Evolutionary conservation across 2,888 invertebrate species (phyloP).

Genomic region (Cyaniris semiargus): DNA sequence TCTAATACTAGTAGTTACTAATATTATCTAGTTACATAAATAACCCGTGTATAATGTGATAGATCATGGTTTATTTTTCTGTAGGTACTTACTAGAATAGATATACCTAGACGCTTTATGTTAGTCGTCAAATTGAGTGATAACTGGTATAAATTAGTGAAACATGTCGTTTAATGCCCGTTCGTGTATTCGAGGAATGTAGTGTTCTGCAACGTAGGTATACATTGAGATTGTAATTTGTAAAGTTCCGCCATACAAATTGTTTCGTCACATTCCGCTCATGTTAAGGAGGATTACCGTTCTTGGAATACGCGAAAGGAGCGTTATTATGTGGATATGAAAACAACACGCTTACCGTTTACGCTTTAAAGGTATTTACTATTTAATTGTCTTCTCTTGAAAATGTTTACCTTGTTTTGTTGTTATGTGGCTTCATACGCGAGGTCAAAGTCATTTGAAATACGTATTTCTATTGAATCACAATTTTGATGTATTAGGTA

Average conservation of each 20-base stretch:
- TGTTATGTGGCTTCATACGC: constrained; percentile 35
- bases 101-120: constrained; percentile 13
- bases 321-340: neutral
- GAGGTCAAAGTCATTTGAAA: constrained; percentile 28
- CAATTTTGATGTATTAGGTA: constrained; percentile 27
- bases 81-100: constrained; percentile 18
- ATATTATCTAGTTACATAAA: constrained; percentile 3
- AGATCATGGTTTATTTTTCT: constrained; percentile 17
- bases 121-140: constrained; percentile 6
- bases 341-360: constrained; percentile 30
- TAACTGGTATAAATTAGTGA: constrained; percentile 12
- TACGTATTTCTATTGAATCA: neutral
- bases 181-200: constrained; percentile 9
- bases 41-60: neutral
- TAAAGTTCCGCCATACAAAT: neutral
- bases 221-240: neutral
- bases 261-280: constrained; percentile 1
- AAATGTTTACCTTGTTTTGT: constrained; percentile 29
- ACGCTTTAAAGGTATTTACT: constrained; percentile 19
- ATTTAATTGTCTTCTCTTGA: constrained; percentile 30
- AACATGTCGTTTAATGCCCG: neutral
- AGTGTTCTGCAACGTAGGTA: neutral
- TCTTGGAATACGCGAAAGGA: constrained; percentile 13
- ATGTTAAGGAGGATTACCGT: neutral
- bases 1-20: neutral